Conservation (phyloP, 2,888 invertebrate genomes). For the Pristionchus arcanus region DNA sequence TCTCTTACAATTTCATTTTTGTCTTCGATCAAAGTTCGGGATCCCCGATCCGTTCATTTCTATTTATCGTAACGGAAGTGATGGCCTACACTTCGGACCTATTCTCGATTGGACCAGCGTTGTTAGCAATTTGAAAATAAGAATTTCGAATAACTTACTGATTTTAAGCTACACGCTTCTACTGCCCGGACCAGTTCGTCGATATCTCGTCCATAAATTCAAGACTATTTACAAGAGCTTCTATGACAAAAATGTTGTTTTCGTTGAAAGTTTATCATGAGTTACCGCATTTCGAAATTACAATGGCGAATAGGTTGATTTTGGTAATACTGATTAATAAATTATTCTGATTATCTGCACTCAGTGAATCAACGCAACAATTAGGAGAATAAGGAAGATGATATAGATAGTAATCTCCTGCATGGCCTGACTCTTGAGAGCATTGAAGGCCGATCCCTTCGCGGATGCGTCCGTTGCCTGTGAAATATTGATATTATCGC, state of each 20-base stretch:
- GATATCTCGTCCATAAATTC: not conserved
- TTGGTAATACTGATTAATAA: not conserved
- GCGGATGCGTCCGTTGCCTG: not conserved
- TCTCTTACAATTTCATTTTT: not conserved
- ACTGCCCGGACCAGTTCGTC: not conserved
- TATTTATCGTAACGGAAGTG: not conserved
- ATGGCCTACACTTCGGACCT: not conserved
- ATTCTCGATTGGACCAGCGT: constrained; percentile 34
- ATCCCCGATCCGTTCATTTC: not conserved
- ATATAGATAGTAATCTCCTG: not conserved
- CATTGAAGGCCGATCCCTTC: not conserved
- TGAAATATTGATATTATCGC: not conserved
- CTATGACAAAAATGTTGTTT: not conserved
- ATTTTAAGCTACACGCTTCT: not conserved
- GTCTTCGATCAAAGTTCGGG: not conserved
- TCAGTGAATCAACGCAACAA: not conserved
- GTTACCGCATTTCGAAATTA: too few species aligned
- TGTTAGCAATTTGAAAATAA: not conserved
- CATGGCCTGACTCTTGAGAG: not conserved
- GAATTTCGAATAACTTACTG: not conserved
- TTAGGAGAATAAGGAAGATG: not conserved
- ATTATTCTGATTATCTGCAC: not conserved
- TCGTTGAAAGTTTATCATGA: not conserved
- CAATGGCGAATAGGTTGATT: too few species aligned
- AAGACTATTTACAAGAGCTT: not conserved